phyloP scores from a whole-genome alignment of 2,888 invertebrate species.

The Euplexia lucipara region DNA sequence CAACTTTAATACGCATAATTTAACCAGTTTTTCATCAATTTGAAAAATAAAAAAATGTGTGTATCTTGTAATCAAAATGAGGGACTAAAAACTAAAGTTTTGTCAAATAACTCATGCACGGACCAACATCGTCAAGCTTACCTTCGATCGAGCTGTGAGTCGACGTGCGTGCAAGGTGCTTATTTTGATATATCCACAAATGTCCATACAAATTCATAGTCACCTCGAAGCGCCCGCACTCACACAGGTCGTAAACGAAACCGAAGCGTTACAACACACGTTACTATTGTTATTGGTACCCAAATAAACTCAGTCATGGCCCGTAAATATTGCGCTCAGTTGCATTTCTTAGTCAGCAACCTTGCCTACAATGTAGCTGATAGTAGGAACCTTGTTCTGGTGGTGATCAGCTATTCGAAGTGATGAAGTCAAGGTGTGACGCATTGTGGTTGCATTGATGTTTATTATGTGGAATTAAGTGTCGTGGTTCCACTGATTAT shows the following conservation, averaged over 20 bases:
- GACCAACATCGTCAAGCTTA: no score
- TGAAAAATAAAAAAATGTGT: no score
- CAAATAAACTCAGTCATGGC: slow-evolving; percentile 46
- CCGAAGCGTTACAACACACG: slow-evolving; percentile 56
- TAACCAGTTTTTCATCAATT: no score
- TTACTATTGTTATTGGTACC: slow-evolving; percentile 41
- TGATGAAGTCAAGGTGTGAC: slow-evolving; percentile 53
- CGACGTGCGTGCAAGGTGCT: no score
- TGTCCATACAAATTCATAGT: slow-evolving; percentile 22
- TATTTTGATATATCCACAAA: background rate
- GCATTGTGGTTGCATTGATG: slow-evolving; percentile 23
- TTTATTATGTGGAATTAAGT: slow-evolving; percentile 26
- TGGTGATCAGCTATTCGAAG: slow-evolving; percentile 20
- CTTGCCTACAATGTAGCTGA: slow-evolving; percentile 46
- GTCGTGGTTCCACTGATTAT: slow-evolving; percentile 44
- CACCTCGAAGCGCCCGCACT: slow-evolving; percentile 30
- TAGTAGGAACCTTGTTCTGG: slow-evolving; percentile 35
- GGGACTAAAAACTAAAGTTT: no score
- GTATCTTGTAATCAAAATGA: no score
- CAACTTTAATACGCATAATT: no score
- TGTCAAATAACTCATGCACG: no score
- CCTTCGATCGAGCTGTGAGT: no score
- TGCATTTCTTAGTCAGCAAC: slow-evolving; percentile 49
- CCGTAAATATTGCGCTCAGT: slow-evolving; percentile 48
- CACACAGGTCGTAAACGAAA: slow-evolving; percentile 53